A percentile compares a stretch with the other conserved stretches of the same genome.
phyloP scores from a whole-genome alignment of 1,140 invertebrate species.

The Orchestia grillus region DNA sequence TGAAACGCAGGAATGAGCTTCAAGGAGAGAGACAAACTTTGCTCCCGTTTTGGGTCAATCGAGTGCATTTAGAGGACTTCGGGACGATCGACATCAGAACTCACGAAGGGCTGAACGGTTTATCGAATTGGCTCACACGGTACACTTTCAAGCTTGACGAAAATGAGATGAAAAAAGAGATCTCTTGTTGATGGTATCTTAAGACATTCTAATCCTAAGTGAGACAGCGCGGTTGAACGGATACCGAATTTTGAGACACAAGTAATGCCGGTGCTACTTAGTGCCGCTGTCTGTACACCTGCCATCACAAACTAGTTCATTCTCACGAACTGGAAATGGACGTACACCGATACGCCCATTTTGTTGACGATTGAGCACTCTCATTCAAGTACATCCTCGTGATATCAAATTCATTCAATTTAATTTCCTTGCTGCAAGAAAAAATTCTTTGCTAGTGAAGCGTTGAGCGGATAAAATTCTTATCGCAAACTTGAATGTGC shows the following conservation, averaged over 20 bases:
- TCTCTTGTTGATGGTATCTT: not conserved
- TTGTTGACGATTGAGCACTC: not conserved
- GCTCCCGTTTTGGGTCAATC: not conserved
- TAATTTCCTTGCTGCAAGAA: not conserved
- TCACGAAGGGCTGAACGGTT: not conserved
- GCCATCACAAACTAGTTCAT: not conserved
- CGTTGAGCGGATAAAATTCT: not conserved
- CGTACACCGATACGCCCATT: not conserved
- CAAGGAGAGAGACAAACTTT: not conserved
- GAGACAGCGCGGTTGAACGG: not conserved
- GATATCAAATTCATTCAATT: not conserved
- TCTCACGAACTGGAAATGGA: not conserved
- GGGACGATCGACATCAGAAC: not conserved
- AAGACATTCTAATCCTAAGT: constrained; percentile 34
- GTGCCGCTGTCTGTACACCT: not conserved
- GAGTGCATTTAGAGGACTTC: not conserved
- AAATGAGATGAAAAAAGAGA: not conserved
- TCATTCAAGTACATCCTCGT: not conserved
- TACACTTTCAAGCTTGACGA: not conserved
- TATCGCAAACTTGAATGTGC: not conserved
- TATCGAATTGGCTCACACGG: not conserved
- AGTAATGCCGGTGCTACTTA: not conserved
- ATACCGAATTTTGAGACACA: not conserved
- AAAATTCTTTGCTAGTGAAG: not conserved
- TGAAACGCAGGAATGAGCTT: not conserved